phyloP scores from a whole-genome alignment of 2,797 vertebrate species.

The Malurus leucopterus region DNA sequence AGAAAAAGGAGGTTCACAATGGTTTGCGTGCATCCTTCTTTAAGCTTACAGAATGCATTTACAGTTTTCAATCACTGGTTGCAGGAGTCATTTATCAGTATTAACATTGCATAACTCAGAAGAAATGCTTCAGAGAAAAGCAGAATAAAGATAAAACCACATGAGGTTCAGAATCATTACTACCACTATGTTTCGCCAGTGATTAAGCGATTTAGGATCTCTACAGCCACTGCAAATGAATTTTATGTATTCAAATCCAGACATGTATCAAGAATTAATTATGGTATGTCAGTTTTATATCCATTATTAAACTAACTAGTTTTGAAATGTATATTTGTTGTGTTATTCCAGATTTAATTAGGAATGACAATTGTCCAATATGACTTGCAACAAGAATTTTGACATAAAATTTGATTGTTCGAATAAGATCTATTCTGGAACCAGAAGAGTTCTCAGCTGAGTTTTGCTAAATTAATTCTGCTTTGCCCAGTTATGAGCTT shows the following conservation, averaged over 20 bases:
- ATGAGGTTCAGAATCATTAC: neutral
- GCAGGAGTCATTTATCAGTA: neutral
- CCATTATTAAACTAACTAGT: neutral
- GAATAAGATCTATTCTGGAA: neutral
- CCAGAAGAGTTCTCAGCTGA: neutral
- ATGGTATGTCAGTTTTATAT: neutral
- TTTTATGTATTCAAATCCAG: neutral
- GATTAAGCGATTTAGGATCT: neutral
- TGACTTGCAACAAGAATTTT: neutral
- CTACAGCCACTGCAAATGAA: neutral
- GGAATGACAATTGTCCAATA: neutral
- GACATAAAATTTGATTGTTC: neutral
- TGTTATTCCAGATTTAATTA: neutral
- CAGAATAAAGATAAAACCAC: neutral
- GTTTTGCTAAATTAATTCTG: neutral
- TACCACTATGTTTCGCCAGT: neutral
- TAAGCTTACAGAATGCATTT: neutral
- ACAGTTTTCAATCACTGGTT: neutral
- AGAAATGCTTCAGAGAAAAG: neutral
- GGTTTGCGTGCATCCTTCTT: neutral
- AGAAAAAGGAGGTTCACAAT: neutral
- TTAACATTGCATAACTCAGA: neutral
- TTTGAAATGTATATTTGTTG: neutral
- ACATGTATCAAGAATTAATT: neutral
- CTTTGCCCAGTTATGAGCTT: neutral